A percentile compares a stretch with the other conserved stretches of the same genome.
phyloP scores from a whole-genome alignment of 2,113 vertebrate species.

The Martes martes region DNA sequence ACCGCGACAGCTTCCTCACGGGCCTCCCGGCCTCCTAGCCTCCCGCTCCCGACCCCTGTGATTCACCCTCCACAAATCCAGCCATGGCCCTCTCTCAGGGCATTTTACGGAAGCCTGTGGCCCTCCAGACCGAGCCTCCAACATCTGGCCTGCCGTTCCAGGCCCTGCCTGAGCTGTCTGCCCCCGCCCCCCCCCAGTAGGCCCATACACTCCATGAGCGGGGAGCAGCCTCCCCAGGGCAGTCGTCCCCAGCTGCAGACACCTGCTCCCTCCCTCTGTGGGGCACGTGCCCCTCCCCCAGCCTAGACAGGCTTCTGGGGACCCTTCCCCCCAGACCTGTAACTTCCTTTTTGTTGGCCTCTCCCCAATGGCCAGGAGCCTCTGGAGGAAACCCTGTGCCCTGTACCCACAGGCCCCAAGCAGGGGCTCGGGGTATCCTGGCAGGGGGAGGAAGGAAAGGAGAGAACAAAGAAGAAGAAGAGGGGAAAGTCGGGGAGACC shows the following conservation, averaged over 20 bases:
- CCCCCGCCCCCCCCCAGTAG: no score
- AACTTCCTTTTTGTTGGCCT: not conserved
- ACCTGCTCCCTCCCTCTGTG: no score
- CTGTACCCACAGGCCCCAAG: no score
- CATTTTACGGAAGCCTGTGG: no score
- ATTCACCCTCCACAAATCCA: not conserved
- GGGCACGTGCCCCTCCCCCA: no score
- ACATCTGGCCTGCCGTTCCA: not conserved
- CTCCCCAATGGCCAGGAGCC: not conserved
- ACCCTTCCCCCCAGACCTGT: not conserved
- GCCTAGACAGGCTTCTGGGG: not conserved
- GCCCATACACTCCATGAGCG: not conserved
- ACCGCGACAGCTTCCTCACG: fast-evolving
- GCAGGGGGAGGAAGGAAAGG: not conserved
- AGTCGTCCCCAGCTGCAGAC: not conserved
- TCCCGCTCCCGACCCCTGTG: fast-evolving
- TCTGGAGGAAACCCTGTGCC: no score
- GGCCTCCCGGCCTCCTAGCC: not conserved
- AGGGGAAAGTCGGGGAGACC: not conserved
- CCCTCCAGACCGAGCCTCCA: no score
- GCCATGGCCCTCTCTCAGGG: not conserved
- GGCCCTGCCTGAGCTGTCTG: not conserved
- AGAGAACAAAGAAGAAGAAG: not conserved
- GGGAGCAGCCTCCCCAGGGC: not conserved
- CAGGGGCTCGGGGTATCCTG: no score